These are phyloP conservation scores for Heliconius hermathena DNA, from an alignment of 1,140 invertebrate species.

Conservation along the genomic window DNA sequence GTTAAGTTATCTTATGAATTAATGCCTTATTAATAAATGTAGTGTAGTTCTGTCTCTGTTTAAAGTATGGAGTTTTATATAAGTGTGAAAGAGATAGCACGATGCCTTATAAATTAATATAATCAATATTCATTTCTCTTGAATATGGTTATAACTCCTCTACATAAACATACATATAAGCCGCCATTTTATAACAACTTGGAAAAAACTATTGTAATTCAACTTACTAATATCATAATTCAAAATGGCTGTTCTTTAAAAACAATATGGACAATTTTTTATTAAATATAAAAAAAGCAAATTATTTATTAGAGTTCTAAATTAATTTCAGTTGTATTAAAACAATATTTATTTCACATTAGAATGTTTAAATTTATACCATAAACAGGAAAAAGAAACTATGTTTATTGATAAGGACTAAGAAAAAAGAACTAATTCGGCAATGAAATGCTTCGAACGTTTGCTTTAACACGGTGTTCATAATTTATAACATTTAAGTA, in stretches of 20 bases:
- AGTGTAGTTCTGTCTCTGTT: background rate
- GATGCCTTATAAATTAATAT: background rate
- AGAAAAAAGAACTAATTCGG: background rate
- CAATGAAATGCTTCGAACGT: background rate
- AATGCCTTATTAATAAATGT: constrained; percentile 14
- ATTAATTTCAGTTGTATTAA: background rate
- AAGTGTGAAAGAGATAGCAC: background rate
- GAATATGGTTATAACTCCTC: too few relatives aligned
- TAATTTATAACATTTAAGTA: constrained; percentile 12
- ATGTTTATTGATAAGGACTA: background rate
- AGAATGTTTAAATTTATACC: background rate
- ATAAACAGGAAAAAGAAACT: background rate
- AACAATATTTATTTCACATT: background rate
- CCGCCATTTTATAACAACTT: background rate
- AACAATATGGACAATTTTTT: too few relatives aligned
- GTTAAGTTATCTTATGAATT: constrained; percentile 5
- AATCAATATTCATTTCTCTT: background rate
- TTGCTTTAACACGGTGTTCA: constrained; percentile 8
- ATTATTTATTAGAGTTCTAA: too few relatives aligned
- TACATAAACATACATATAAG: background rate
- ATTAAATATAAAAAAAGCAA: too few relatives aligned
- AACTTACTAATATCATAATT: background rate
- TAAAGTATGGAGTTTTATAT: background rate
- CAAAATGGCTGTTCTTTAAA: background rate
- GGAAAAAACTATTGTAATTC: background rate